These are phyloP conservation scores for Caenorhabditis sinica DNA, from an alignment of 2,888 invertebrate genomes.

Conservation along the genomic window DNA sequence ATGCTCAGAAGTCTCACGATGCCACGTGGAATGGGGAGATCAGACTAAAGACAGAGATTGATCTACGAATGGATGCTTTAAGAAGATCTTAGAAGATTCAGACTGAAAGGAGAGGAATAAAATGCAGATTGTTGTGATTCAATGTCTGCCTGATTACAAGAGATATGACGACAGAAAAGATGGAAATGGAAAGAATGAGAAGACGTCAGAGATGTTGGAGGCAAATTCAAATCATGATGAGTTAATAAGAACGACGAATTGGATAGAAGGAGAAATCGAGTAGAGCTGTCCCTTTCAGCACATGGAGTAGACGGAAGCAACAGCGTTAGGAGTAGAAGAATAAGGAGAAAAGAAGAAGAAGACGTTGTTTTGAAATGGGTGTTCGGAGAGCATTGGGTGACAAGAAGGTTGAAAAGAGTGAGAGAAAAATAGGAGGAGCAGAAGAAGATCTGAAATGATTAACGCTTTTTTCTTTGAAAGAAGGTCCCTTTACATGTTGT, in stretches of 20 bases:
- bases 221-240: constrained; percentile 22
- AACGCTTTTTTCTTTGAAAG: constrained; percentile 38
- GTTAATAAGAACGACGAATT: constrained; percentile 11
- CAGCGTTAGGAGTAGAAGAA: constrained; percentile 41
- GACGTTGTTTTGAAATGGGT: constrained; percentile 55
- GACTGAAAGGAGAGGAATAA: constrained; percentile 41
- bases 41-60: constrained; percentile 3
- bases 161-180: constrained; percentile 35
- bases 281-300: constrained; percentile 41
- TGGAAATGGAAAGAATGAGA: constrained; percentile 10
- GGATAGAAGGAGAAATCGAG: constrained; percentile 1
- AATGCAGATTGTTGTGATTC: constrained; percentile 54
- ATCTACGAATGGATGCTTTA: not conserved
- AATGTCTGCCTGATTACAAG: constrained; percentile 37
- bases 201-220: constrained; percentile 31
- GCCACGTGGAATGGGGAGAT: constrained; percentile 11
- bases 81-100: constrained; percentile 28
- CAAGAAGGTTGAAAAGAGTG: constrained; percentile 59
- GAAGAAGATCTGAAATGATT: constrained; percentile 53
- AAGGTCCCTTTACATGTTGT: not conserved
- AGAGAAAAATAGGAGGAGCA: constrained; percentile 3
- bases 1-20: not conserved
- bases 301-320: constrained; percentile 29
- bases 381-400: constrained; percentile 45
- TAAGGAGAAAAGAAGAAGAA: constrained; percentile 40